phyloP scores from a whole-genome alignment of 1,140 invertebrate species.

The Triops cancriformis region DNA sequence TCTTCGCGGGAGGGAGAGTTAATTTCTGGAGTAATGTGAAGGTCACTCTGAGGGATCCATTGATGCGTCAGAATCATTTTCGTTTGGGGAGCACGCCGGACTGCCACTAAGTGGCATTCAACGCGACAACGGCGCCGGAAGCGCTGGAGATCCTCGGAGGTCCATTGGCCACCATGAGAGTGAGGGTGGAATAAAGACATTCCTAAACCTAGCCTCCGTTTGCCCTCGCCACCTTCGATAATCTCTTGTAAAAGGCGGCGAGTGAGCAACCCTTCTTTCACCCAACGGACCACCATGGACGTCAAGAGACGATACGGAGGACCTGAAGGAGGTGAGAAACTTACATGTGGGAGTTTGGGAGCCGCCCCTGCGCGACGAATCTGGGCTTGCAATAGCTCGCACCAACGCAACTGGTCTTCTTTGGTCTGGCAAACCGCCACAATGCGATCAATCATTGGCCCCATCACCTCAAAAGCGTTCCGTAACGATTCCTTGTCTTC shows the following conservation, averaged over 20 bases:
- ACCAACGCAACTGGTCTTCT: constrained; percentile 77
- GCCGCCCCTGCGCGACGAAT: constrained; percentile 40
- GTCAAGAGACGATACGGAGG: constrained; percentile 61
- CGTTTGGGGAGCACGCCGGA: not conserved
- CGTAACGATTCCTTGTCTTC: constrained; percentile 71
- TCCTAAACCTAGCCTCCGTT: constrained; percentile 22
- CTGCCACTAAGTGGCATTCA: constrained; percentile 21
- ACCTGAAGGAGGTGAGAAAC: constrained; percentile 33
- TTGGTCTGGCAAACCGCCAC: constrained; percentile 73
- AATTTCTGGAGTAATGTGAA: not conserved
- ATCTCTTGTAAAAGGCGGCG: constrained; percentile 33
- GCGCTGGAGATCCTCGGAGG: constrained; percentile 16
- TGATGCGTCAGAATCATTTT: constrained; percentile 17
- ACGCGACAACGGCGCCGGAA: constrained; percentile 24
- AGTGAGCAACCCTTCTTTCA: constrained; percentile 59
- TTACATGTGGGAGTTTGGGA: constrained; percentile 48
- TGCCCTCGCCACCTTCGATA: constrained; percentile 23
- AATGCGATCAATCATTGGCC: constrained; percentile 81
- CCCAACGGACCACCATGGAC: constrained; percentile 60
- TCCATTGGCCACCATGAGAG: not conserved
- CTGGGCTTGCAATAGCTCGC: constrained; percentile 62
- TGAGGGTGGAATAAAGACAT: not conserved
- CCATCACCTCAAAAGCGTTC: constrained; percentile 86
- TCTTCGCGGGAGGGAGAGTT: not conserved
- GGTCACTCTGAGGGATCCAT: constrained; percentile 8